Base-by-base conservation (phyloP, 2,888 invertebrate genomes). In the Colostygia pectinataria region DNA sequence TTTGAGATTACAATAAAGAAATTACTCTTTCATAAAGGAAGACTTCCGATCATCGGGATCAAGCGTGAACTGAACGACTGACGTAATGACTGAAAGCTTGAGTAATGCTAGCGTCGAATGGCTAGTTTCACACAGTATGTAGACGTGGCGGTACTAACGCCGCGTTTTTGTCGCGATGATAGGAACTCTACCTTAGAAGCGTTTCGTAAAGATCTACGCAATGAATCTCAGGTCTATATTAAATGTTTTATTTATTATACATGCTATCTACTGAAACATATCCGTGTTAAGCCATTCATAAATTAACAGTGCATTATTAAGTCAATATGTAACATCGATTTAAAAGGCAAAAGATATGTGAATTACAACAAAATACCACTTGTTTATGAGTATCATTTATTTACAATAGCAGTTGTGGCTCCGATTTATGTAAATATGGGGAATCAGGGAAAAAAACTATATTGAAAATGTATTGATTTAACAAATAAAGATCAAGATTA, bases 321-420 rank as follows among this genome's bases (percentile, higher is more conserved):
- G 33, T 34, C 4, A 12, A 8, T 31, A 8, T 34, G n/a, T 10
- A 42, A 20, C 6, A 20, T 4, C 6, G 6, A 20, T 49, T 39
- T 20, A 57, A 57, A 68, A 36, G 12, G 71, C 74, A 73, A 74
- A 67, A 63, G 61, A 71, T 72, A 69, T 71, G 73, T 63, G 62
- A 56, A 65, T 66, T 66, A 76, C 68, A 69, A 74, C 61, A 50
- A 61, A 47, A 7, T 42, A 41, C 39, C 15, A 13, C 42, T 38
- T 46, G 6, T 20, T 32, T 36, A 28, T 18, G 13, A 42, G 32
- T 45, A 41, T 32, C 36, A 47, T 23, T 32, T 38, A 37, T 46
- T 29, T 37, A 53, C 43, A 45, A 53, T 28, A 32, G 27, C 46
- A 33, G 32, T 12, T 32, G 29, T 32, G 42, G 12, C 4, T 13